Percentiles rank a stretch among this genome's conserved stretches.
phyloP scores from a whole-genome alignment of 2,888 invertebrate genomes.

The Andrena praecox region DNA sequence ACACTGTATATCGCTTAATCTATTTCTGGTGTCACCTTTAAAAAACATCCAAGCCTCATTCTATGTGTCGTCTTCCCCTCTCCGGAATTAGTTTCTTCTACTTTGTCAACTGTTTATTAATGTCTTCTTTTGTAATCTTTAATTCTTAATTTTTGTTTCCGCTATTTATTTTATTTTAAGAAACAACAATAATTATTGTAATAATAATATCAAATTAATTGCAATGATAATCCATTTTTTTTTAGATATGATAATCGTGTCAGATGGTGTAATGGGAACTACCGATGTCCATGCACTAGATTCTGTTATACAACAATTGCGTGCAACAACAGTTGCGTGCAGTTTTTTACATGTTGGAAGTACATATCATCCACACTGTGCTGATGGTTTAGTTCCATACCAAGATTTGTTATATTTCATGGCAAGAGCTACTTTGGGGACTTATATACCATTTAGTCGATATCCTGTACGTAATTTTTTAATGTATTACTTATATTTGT shows the following conservation, averaged over 20 bases:
- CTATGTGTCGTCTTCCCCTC: too few relatives aligned
- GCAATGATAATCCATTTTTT: conserved; percentile 58
- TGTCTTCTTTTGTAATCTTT: too few relatives aligned
- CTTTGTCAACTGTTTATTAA: too few relatives aligned
- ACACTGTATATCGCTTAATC: too few relatives aligned
- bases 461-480: conserved; percentile 83
- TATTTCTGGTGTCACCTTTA: too few relatives aligned
- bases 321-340: conserved; percentile 90
- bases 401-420: conserved; percentile 91
- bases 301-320: conserved; percentile 89
- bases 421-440: conserved; percentile 91
- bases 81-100: too few relatives aligned
- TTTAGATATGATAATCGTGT: conserved; percentile 90
- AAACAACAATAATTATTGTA: background rate
- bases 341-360: conserved; percentile 91
- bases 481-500: conserved; percentile 7
- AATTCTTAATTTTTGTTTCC: too few relatives aligned
- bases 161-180: too few relatives aligned
- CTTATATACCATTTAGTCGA: conserved; percentile 88
- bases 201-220: conserved; percentile 13
- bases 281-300: conserved; percentile 91
- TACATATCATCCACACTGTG: conserved; percentile 88
- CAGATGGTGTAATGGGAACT: conserved; percentile 91
- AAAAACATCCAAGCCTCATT: too few relatives aligned
- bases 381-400: conserved; percentile 90